Evolutionary conservation across 2,113 vertebrate genomes (phyloP).

Genomic region (Cromileptes altivelis): DNA sequence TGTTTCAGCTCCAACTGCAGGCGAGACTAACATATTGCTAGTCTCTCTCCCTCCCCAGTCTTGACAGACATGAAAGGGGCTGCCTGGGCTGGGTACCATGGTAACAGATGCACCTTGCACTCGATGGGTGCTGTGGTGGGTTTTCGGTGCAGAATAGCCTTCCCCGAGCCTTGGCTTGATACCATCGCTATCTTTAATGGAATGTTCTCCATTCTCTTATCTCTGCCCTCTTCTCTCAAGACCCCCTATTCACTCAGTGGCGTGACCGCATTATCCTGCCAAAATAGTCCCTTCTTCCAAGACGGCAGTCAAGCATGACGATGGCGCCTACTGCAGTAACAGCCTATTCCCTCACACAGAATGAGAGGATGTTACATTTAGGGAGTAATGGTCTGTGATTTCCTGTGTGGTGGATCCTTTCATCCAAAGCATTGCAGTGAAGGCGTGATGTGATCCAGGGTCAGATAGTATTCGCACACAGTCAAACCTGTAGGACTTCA

Average conservation of each 20-base stretch:
- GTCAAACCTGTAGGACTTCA: not conserved
- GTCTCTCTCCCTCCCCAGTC: constrained; percentile 67
- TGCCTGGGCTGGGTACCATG: constrained; percentile 83
- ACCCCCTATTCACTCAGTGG: constrained; percentile 67
- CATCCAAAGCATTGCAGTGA: constrained; percentile 25
- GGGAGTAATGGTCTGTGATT: constrained; percentile 35
- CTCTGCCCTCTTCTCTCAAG: constrained; percentile 68
- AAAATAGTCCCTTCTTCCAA: constrained; percentile 70
- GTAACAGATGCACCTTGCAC: constrained; percentile 85
- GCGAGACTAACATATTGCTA: constrained; percentile 64
- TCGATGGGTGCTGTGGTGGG: constrained; percentile 68
- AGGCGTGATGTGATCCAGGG: not conserved
- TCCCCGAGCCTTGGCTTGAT: constrained; percentile 66
- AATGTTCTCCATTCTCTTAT: constrained; percentile 77
- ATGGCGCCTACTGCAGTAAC: constrained; percentile 56
- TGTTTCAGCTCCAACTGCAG: constrained; percentile 66
- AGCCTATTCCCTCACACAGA: constrained; percentile 42
- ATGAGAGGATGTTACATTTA: constrained; percentile 53
- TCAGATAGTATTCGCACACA: not conserved
- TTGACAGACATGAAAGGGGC: constrained; percentile 82
- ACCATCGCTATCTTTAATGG: constrained; percentile 78
- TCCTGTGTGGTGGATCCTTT: constrained; percentile 24
- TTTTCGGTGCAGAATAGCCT: constrained; percentile 68
- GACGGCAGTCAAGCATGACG: constrained; percentile 70
- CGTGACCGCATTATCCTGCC: constrained; percentile 72